These are phyloP conservation scores for Microtus pennsylvanicus DNA, from an alignment of 2,113 vertebrate species.

Conservation along the genomic window DNA sequence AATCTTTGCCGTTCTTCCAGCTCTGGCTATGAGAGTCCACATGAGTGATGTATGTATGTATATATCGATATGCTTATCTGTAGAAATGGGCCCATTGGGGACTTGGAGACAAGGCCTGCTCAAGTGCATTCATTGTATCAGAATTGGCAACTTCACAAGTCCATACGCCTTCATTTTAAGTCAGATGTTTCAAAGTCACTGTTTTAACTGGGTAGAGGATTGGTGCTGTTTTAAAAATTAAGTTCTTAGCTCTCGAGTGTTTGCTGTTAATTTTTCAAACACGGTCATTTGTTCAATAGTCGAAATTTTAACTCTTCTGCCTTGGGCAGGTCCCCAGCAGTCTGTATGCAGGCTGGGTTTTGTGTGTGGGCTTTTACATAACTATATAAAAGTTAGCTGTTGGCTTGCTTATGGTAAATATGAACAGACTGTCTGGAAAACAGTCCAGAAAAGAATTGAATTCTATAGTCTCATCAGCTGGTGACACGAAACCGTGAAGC, in stretches of 20 bases:
- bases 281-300: slow-evolving; percentile 3
- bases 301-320: slow-evolving; percentile 10
- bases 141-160: neutral
- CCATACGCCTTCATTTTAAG: neutral
- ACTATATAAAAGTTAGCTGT: slow-evolving; percentile 26
- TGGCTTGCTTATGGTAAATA: slow-evolving; percentile 51
- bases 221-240: slow-evolving; percentile 47
- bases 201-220: slow-evolving; percentile 42
- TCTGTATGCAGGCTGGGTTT: neutral
- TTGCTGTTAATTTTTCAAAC: slow-evolving; percentile 37
- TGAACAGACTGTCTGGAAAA: slow-evolving; percentile 78
- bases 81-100: slow-evolving; percentile 55
- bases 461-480: slow-evolving; percentile 54
- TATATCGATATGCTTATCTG: slow-evolving; percentile 68
- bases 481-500: slow-evolving; percentile 77
- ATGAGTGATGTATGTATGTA: slow-evolving; percentile 67
- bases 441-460: slow-evolving; percentile 73
- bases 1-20: neutral
- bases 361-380: slow-evolving; percentile 40
- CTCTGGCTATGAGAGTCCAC: neutral
- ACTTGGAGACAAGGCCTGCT: slow-evolving; percentile 26
- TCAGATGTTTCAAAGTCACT: slow-evolving; percentile 47
- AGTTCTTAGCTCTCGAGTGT: slow-evolving; percentile 52
- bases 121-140: slow-evolving; percentile 29
- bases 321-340: slow-evolving; percentile 41